phyloP scores from a whole-genome alignment of 2,888 invertebrate genomes.

The Cactoblastis cactorum region DNA sequence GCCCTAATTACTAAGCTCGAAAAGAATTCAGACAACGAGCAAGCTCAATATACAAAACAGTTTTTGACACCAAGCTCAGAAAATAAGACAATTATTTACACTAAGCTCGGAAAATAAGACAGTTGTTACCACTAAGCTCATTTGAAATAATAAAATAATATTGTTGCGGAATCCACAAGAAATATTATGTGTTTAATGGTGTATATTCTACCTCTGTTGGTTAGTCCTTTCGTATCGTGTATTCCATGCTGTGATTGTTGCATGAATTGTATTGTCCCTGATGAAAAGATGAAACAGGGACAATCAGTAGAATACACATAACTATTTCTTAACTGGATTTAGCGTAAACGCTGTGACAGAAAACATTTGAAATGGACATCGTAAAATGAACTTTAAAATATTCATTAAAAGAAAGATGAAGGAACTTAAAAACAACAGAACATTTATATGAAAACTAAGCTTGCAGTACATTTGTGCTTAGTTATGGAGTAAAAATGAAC shows the following conservation, averaged over 20 bases:
- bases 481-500: neutral
- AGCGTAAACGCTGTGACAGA: too few species aligned
- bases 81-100: neutral
- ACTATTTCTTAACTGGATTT: too few species aligned
- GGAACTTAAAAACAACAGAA: too few species aligned
- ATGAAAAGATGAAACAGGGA: slow-evolving; percentile 20
- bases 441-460: neutral
- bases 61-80: neutral
- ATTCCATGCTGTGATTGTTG: slow-evolving; percentile 24
- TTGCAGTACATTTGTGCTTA: neutral
- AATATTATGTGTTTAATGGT: slow-evolving; percentile 16
- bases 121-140: neutral
- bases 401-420: too few species aligned
- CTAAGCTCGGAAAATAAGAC: neutral
- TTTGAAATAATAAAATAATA: neutral
- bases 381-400: too few species aligned
- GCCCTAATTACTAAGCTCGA: neutral
- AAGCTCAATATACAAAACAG: neutral
- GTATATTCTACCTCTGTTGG: slow-evolving; percentile 16
- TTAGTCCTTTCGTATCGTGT: slow-evolving; percentile 24
- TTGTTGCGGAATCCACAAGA: neutral
- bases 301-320: neutral
- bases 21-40: neutral
- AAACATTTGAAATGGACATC: neutral
- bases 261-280: slow-evolving; percentile 29